phyloP scores from a whole-genome alignment of 2,888 invertebrate genomes.

The Chesias legatella region DNA sequence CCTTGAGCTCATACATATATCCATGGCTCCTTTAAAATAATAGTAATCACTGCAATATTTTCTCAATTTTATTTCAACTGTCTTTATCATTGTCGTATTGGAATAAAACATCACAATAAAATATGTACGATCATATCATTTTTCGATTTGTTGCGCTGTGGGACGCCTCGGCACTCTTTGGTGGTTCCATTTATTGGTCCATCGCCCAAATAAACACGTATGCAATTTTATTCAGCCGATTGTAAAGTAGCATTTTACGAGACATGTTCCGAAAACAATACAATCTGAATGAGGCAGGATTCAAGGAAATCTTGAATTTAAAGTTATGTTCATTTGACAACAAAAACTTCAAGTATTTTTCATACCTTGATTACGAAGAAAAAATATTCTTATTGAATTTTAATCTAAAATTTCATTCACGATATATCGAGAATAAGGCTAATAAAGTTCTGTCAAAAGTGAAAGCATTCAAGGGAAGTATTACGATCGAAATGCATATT shows the following conservation, averaged over 20 bases:
- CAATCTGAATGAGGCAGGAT: background rate
- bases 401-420: no score
- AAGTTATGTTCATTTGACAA: no score
- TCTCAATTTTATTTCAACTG: slow-evolving; percentile 31
- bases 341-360: no score
- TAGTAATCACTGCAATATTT: slow-evolving; percentile 31
- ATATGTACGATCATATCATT: slow-evolving; percentile 35
- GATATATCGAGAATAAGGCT: no score
- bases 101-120: slow-evolving; percentile 43
- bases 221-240: slow-evolving; percentile 23
- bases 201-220: slow-evolving; percentile 16
- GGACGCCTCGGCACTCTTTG: slow-evolving; percentile 22
- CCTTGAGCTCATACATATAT: slow-evolving; percentile 19
- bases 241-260: slow-evolving; percentile 16
- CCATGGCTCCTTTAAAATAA: slow-evolving; percentile 6
- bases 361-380: no score
- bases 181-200: slow-evolving; percentile 16
- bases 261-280: slow-evolving; percentile 19
- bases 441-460: slow-evolving; percentile 21
- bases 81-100: slow-evolving; percentile 35
- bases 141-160: slow-evolving; percentile 25
- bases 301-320: background rate
- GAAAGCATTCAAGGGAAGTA: slow-evolving; percentile 12
- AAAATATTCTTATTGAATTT: no score
- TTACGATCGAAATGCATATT: no score